A percentile compares a stretch with the other conserved stretches of the same genome.
Conservation (phyloP, 2,797 vertebrate genomes). For the Myotis vivesi region DNA sequence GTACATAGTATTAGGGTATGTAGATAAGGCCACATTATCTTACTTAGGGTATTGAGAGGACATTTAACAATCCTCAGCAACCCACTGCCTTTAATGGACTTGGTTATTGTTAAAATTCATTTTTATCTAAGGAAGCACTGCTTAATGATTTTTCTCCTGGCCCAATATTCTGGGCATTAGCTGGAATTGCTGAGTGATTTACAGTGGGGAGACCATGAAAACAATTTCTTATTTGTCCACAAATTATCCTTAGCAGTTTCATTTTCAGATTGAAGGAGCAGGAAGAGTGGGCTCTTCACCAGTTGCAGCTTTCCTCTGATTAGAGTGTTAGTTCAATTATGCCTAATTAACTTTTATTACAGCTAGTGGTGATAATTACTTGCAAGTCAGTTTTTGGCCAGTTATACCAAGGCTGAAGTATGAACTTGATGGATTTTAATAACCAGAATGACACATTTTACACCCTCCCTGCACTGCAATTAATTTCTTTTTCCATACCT, state of each 20-base stretch:
- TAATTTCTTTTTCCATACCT: slow-evolving; percentile 75
- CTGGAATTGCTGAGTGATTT: slow-evolving; percentile 74
- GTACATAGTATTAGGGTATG: not conserved
- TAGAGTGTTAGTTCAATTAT: slow-evolving; percentile 87
- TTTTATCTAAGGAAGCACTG: slow-evolving; percentile 68
- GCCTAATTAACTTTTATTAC: slow-evolving; percentile 88
- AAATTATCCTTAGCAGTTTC: slow-evolving; percentile 80
- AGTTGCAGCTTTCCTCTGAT: slow-evolving; percentile 83
- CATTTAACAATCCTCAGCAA: slow-evolving; percentile 38
- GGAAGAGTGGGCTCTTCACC: slow-evolving; percentile 80
- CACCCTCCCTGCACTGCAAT: slow-evolving; percentile 45
- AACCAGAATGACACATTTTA: slow-evolving; percentile 78
- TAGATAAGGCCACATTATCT: not conserved
- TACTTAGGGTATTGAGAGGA: not conserved
- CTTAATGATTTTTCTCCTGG: slow-evolving; percentile 76
- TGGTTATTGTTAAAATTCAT: slow-evolving; percentile 64
- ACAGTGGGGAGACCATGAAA: slow-evolving; percentile 69
- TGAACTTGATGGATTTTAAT: slow-evolving; percentile 85
- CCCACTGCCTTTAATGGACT: not conserved
- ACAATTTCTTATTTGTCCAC: slow-evolving; percentile 80
- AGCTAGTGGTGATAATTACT: slow-evolving; percentile 86
- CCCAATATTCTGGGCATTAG: slow-evolving; percentile 70
- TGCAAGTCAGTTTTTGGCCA: slow-evolving; percentile 83
- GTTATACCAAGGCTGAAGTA: slow-evolving; percentile 82
- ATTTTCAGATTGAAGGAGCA: slow-evolving; percentile 80